A percentile compares a stretch with the other conserved stretches of the same genome.
phyloP scores from a whole-genome alignment of 2,797 vertebrate genomes.

The Halcyon smyrnensis region DNA sequence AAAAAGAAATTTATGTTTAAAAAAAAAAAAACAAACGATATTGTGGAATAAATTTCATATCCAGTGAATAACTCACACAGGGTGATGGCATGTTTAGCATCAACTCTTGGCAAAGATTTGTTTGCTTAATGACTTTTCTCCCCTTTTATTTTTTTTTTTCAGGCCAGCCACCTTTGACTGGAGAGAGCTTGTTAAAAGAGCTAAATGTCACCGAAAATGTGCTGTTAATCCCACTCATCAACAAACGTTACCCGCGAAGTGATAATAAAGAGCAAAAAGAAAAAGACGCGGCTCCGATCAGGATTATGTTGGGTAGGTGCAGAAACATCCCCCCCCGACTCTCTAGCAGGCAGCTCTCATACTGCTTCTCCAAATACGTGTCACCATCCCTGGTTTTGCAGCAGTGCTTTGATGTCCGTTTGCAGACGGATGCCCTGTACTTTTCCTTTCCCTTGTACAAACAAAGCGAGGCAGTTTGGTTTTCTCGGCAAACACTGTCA shows the following conservation, averaged over 20 bases:
- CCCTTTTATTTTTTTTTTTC: neutral
- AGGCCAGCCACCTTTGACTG: slow-evolving; percentile 72
- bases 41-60: slow-evolving; percentile 72
- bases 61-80: slow-evolving; percentile 57
- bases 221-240: slow-evolving; percentile 71
- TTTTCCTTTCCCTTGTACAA: slow-evolving; percentile 82
- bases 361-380: slow-evolving; percentile 88
- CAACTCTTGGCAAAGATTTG: slow-evolving; percentile 70
- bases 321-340: slow-evolving; percentile 39
- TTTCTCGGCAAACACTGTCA: slow-evolving; percentile 81
- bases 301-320: slow-evolving; percentile 57
- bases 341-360: slow-evolving; percentile 79
- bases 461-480: slow-evolving; percentile 81
- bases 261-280: slow-evolving; percentile 64
- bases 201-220: slow-evolving; percentile 74
- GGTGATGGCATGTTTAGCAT: slow-evolving; percentile 65
- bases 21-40: too few species aligned
- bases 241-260: slow-evolving; percentile 72
- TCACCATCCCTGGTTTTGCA: slow-evolving; percentile 71
- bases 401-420: slow-evolving; percentile 86
- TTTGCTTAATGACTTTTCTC: slow-evolving; percentile 71
- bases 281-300: slow-evolving; percentile 64
- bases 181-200: slow-evolving; percentile 68
- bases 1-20: slow-evolving; percentile 57
- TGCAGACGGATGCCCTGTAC: slow-evolving; percentile 81